A percentile compares a stretch with the other conserved stretches of the same genome.
phyloP scores from a whole-genome alignment of 1,140 invertebrate genomes.

The Cotesia glomerata region DNA sequence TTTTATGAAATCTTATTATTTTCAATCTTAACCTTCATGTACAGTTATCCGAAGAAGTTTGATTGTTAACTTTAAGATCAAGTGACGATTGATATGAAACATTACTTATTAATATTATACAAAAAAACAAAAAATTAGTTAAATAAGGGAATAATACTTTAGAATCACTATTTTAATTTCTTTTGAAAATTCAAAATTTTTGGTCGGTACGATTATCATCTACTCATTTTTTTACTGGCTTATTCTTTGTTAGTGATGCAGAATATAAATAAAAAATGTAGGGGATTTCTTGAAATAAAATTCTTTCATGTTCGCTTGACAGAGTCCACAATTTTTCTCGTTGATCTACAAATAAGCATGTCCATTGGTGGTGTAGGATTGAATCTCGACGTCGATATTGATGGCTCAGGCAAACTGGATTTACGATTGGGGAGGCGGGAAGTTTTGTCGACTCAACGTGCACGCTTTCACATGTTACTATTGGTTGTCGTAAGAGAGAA shows the following conservation, averaged over 20 bases:
- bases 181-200: neutral
- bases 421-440: slow-evolving; percentile 20
- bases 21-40: too few species aligned
- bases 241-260: neutral
- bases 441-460: neutral
- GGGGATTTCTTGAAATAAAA: slow-evolving; percentile 8
- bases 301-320: slow-evolving; percentile 21
- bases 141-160: too few species aligned
- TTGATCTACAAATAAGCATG: slow-evolving; percentile 31
- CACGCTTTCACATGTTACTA: neutral
- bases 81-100: too few species aligned
- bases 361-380: slow-evolving; percentile 23
- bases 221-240: slow-evolving; percentile 7
- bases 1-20: too few species aligned
- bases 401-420: slow-evolving; percentile 30
- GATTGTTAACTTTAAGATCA: too few species aligned
- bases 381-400: slow-evolving; percentile 29
- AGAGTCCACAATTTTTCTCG: slow-evolving; percentile 23
- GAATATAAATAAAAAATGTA: neutral
- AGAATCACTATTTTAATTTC: too few species aligned
- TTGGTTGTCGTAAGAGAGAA: neutral
- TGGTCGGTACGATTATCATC: neutral
- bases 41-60: too few species aligned
- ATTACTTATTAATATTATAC: too few species aligned
- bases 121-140: too few species aligned